A percentile compares a stretch with the other conserved stretches of the same genome.
These are phyloP conservation scores for Drosophila demipolita DNA, from an alignment of 2,888 invertebrate species.

Conservation along the genomic window DNA sequence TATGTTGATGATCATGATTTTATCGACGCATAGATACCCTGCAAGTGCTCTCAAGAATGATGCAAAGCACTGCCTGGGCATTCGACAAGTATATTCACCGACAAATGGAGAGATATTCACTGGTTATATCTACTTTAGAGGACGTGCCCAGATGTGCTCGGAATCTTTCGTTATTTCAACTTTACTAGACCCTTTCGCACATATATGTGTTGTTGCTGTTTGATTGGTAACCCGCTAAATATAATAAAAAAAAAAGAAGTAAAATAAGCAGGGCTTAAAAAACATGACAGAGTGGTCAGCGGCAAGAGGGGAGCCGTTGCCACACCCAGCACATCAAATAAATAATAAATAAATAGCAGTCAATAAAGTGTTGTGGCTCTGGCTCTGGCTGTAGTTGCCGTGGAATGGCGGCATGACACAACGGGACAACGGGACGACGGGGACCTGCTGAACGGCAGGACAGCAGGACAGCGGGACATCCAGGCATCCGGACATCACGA, in stretches of 20 bases:
- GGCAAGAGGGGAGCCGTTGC: neutral
- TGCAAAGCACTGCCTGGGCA: neutral
- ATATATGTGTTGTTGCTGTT: neutral
- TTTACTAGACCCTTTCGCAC: slow-evolving; percentile 1
- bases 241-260: slow-evolving; percentile 22
- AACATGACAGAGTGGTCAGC: slow-evolving; percentile 12
- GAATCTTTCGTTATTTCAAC: neutral
- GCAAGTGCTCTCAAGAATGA: neutral
- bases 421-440: neutral
- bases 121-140: neutral
- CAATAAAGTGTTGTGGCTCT: slow-evolving; percentile 50
- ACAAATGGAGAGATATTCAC: neutral
- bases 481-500: neutral
- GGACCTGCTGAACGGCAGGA: neutral
- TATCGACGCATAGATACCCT: neutral
- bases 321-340: slow-evolving; percentile 60
- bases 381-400: slow-evolving; percentile 16
- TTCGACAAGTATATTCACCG: neutral
- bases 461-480: neutral
- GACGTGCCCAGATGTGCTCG: neutral
- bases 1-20: too few species aligned
- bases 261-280: slow-evolving; percentile 26
- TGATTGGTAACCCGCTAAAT: slow-evolving; percentile 12
- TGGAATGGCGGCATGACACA: slow-evolving; percentile 11
- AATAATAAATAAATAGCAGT: slow-evolving; percentile 67